A percentile compares a stretch with the other conserved stretches of the same genome.
Conservation (phyloP, 2,888 invertebrate species). For the Napeogenes sylphis region DNA sequence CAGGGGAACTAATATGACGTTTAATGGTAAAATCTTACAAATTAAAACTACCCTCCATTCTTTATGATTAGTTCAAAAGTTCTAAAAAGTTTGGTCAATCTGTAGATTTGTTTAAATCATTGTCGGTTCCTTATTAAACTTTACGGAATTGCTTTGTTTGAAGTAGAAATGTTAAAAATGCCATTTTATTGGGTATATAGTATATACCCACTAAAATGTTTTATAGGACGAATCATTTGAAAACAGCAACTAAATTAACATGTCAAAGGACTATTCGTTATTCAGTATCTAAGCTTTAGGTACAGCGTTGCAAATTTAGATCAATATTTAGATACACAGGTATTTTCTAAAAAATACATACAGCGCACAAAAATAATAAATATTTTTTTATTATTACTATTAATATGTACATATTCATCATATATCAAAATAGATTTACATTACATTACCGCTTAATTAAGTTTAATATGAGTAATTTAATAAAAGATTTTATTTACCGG, state of each 20-base stretch:
- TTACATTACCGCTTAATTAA: too few relatives aligned
- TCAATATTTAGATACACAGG: background rate
- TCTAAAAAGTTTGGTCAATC: too few relatives aligned
- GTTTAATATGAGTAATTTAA: slow-evolving; percentile 10
- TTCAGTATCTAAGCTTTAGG: slow-evolving; percentile 14
- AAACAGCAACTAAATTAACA: slow-evolving; percentile 20
- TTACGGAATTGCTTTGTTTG: background rate
- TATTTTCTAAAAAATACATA: background rate
- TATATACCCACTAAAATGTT: background rate
- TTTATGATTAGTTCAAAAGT: too few relatives aligned
- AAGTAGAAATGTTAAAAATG: background rate
- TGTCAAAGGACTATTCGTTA: slow-evolving; percentile 18
- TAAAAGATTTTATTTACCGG: slow-evolving; percentile 13
- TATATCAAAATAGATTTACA: background rate
- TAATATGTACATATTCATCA: slow-evolving; percentile 6
- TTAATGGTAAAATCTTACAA: background rate
- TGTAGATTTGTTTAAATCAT: too few relatives aligned
- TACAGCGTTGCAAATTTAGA: background rate
- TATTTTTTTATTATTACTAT: slow-evolving; percentile 4
- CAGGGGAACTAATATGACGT: slow-evolving; percentile 22
- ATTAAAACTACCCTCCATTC: slow-evolving; percentile 1
- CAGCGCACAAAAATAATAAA: background rate
- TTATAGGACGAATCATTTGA: background rate
- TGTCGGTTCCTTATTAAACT: background rate
- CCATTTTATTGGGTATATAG: background rate